Evolutionary conservation across 2,797 vertebrate genomes (phyloP).

Genomic region (Chanos chanos): DNA sequence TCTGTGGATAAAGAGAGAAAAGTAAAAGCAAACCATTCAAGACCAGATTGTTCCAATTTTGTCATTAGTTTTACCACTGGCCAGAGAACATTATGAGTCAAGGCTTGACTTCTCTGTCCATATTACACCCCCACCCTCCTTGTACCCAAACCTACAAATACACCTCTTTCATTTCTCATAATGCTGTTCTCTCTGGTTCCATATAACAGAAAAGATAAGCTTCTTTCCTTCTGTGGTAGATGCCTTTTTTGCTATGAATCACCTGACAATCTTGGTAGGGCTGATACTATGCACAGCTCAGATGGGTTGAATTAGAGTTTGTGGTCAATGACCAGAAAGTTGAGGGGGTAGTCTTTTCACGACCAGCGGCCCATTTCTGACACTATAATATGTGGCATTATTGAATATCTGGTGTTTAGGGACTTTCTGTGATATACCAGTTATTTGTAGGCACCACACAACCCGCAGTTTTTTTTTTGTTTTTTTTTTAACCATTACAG

Average conservation of each 20-base stretch:
- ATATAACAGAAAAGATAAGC: conserved; percentile 31
- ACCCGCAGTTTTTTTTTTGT: too few species aligned
- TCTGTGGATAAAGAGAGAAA: conserved; percentile 59
- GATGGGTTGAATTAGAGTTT: neutral
- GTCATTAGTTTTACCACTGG: conserved; percentile 63
- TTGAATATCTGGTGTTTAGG: neutral
- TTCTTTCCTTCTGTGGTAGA: conserved; percentile 23
- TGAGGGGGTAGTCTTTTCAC: neutral
- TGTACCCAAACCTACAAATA: conserved; percentile 17
- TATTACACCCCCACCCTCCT: conserved; percentile 1
- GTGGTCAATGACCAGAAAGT: conserved; percentile 20
- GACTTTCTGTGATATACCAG: too few species aligned
- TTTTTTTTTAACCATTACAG: too few species aligned
- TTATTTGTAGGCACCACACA: too few species aligned
- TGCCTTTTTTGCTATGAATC: conserved; percentile 40
- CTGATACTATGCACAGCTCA: neutral
- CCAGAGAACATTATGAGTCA: conserved; percentile 39
- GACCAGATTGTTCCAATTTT: conserved; percentile 68
- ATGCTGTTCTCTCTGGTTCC: conserved; percentile 21
- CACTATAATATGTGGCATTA: conserved; percentile 36
- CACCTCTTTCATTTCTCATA: neutral
- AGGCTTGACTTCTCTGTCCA: conserved; percentile 12
- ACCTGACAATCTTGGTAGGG: conserved; percentile 21
- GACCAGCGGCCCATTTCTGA: conserved; percentile 6
- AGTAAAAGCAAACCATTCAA: conserved; percentile 61